A percentile compares a stretch with the other conserved stretches of the same genome.
These are phyloP conservation scores for Hemiscyllium ocellatum DNA, from an alignment of 2,113 vertebrate genomes.

Conservation along the genomic window DNA sequence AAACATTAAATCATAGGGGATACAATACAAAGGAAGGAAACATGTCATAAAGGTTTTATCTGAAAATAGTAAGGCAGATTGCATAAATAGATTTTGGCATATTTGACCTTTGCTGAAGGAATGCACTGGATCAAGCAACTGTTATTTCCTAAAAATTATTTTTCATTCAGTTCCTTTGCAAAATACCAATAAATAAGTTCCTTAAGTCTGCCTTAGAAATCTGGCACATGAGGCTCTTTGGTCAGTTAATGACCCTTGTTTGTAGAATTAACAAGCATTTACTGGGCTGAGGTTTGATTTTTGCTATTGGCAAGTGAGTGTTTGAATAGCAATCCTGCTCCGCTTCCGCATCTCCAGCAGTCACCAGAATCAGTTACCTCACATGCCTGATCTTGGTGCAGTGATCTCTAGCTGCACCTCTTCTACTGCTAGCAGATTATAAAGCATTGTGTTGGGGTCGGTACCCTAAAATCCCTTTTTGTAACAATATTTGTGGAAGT, in stretches of 20 bases:
- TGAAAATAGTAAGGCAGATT: not conserved
- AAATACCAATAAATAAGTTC: not conserved
- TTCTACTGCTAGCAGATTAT: not conserved
- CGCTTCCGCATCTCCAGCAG: not conserved
- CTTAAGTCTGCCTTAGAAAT: not conserved
- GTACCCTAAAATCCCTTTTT: not conserved
- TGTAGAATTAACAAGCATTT: not conserved
- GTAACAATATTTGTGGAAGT: not conserved
- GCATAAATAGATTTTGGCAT: not conserved
- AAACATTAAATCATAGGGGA: not conserved
- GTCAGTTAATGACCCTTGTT: not conserved
- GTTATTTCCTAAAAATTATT: not conserved
- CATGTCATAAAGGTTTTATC: not conserved
- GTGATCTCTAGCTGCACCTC: too few relatives aligned
- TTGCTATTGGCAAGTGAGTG: not conserved
- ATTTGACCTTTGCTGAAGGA: not conserved
- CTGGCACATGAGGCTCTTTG: not conserved
- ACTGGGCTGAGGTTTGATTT: not conserved
- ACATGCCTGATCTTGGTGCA: not conserved
- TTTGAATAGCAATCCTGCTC: not conserved
- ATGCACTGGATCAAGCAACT: not conserved
- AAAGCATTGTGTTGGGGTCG: not conserved
- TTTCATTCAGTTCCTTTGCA: not conserved
- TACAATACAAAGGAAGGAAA: not conserved
- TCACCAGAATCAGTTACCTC: not conserved